Conservation (phyloP, 2,888 invertebrate species). For the Sesia apiformis region DNA sequence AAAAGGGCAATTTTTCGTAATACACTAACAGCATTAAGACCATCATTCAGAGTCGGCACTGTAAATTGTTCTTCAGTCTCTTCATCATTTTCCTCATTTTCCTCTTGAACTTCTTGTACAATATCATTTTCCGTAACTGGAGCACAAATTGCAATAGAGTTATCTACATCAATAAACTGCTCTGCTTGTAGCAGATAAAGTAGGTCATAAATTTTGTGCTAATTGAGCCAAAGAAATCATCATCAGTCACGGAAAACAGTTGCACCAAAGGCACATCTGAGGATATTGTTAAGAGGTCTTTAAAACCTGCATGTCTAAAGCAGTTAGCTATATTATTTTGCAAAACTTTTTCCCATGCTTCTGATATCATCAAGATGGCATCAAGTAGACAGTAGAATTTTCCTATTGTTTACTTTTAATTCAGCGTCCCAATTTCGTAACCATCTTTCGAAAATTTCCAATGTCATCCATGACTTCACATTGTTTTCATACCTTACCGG, state of each 20-base stretch:
- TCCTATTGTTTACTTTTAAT: constrained; percentile 11
- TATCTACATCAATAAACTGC: not conserved
- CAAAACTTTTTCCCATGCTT: not conserved
- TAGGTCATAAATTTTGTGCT: constrained; percentile 8
- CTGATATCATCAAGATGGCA: not conserved
- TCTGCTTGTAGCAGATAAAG: constrained; percentile 3
- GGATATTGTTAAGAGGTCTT: not conserved
- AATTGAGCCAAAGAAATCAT: constrained; percentile 4
- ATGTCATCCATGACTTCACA: constrained; percentile 2
- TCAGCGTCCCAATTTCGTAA: constrained; percentile 10
- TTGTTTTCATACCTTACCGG: constrained; percentile 11
- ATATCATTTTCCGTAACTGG: not conserved
- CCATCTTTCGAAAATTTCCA: not conserved
- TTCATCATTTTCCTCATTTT: not conserved
- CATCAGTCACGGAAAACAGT: not conserved
- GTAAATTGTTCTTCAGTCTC: not conserved
- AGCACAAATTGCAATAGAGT: not conserved
- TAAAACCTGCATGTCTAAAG: not conserved
- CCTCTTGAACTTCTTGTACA: not conserved
- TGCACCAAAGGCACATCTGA: no score
- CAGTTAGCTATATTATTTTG: not conserved
- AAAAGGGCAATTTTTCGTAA: constrained; percentile 13
- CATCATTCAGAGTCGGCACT: constrained; percentile 3
- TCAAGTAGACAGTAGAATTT: no score
- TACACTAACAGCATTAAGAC: constrained; percentile 13